phyloP scores from a whole-genome alignment of 1,140 invertebrate species.

The Batillaria attramentaria region DNA sequence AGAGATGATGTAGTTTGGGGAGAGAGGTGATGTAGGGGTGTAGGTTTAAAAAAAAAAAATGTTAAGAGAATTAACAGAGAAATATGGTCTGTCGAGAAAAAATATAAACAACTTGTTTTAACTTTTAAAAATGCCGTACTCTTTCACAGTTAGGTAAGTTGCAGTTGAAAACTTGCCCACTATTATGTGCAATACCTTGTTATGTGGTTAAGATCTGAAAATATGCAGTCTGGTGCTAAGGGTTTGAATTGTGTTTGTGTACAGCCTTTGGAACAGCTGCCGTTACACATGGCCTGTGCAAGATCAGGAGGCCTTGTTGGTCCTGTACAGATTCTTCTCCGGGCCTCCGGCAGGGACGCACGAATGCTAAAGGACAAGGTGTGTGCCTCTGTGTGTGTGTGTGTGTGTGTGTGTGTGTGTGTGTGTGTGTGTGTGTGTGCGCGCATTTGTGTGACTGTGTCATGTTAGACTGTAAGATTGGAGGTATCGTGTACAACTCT shows the following conservation, averaged over 20 bases:
- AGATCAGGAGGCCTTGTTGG: slow-evolving; percentile 91
- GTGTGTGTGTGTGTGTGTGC: not conserved
- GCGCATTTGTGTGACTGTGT: not conserved
- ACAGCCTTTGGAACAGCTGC: slow-evolving; percentile 82
- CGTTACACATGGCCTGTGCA: slow-evolving; percentile 91
- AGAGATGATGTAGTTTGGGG: not conserved
- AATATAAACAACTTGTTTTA: too few species aligned
- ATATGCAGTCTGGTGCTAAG: too few species aligned
- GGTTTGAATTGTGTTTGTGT: slow-evolving; percentile 18
- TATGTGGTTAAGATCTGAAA: too few species aligned
- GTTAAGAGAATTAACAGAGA: too few species aligned
- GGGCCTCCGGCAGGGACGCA: slow-evolving; percentile 87
- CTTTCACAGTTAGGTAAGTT: too few species aligned
- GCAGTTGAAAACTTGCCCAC: too few species aligned
- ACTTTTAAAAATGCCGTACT: too few species aligned
- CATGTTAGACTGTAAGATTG: too few species aligned
- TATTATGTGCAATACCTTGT: too few species aligned
- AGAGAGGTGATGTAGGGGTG: not conserved
- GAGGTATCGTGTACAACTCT: too few species aligned
- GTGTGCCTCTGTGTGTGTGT: not conserved
- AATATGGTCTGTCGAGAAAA: too few species aligned
- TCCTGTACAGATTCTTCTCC: slow-evolving; percentile 86
- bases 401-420: slow-evolving; percentile 9
- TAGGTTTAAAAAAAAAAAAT: not conserved
- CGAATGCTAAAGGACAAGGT: slow-evolving; percentile 88